Evolutionary conservation across 1,140 invertebrate species (phyloP), one percentile per base, ranked within the genome.

Genomic region (Aphelinus atriplicis): DNA sequence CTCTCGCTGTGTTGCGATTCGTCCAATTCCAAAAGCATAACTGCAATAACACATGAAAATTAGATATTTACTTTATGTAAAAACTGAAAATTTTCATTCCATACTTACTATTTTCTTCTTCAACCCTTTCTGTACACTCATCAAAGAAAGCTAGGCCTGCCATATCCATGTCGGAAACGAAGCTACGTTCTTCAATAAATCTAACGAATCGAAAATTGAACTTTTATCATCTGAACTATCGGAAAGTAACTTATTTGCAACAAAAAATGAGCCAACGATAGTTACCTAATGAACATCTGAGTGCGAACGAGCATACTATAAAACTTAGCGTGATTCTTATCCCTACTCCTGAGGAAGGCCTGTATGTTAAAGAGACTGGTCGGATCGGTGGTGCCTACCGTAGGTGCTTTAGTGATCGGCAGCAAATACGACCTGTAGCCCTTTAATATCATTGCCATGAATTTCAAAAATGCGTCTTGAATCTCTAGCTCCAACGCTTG

Each of bases 111-210:
- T 91, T 91, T 77, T 91, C 90, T 68, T 91, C 90, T 58, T 90
- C 90, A 26, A 94, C 89, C 76, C 91, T 90, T 86, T 98, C 97
- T 1, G 95, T 93, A 84, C 97, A 99, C 84, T 99, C 97, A 87
- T 99, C 98, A 84, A 99, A 99, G 89, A 99, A 99, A 7, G 97
- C 96, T 69, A 99, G 89, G 10, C 92, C 91, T 1, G 86, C 84
- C 86, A 92, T 92, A 89, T 99, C 97, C 85, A 96, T 96, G 81
- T 99, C 97, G 9, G 97, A 98, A 0, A 99, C 96, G 89, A 99
- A 99, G 80, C 97, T 98, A 55, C 98, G 91, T 88, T 99, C 98
- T 88, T 99, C 98, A 79, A 99, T 99, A 87, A 99, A 99, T 58
- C 97, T 92, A 55, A 71, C 63, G 65, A 77, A 75, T 26, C 64